phyloP scores from a whole-genome alignment of 2,888 invertebrate species.

The Temnothorax unifasciatus region DNA sequence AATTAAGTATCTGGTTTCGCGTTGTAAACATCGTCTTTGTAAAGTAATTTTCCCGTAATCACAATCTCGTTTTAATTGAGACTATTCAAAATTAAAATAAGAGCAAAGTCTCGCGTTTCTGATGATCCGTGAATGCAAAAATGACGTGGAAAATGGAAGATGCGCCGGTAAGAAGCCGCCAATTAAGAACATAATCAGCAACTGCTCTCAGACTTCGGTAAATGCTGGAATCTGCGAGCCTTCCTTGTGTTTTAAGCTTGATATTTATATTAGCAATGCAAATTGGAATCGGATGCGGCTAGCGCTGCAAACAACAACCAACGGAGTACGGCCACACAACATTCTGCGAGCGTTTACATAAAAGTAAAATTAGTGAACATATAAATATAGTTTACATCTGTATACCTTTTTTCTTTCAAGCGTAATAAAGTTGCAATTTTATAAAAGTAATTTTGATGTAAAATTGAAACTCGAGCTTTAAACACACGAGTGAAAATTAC shows the following conservation, averaged over 20 bases:
- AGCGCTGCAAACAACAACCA: conserved; percentile 39
- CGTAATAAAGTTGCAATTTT: conserved; percentile 30
- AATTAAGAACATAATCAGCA: conserved; percentile 45
- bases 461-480: conserved; percentile 13
- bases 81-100: conserved; percentile 4
- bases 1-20: conserved; percentile 31
- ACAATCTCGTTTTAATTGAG: conserved; percentile 4
- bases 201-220: conserved; percentile 37
- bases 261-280: conserved; percentile 59
- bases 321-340: neutral
- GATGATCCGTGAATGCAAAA: neutral
- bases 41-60: conserved; percentile 11
- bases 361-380: conserved; percentile 39
- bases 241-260: conserved; percentile 37
- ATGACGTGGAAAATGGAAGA: neutral
- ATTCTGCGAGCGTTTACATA: conserved; percentile 39
- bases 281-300: conserved; percentile 37
- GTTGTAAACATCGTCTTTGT: conserved; percentile 2
- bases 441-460: conserved; percentile 19
- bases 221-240: conserved; percentile 33
- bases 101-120: neutral
- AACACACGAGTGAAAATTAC: conserved; percentile 7
- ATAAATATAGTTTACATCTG: conserved; percentile 31
- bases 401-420: conserved; percentile 24
- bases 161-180: neutral